Conservation (phyloP, 2,888 invertebrate species). For the Apodemia hepburni region DNA sequence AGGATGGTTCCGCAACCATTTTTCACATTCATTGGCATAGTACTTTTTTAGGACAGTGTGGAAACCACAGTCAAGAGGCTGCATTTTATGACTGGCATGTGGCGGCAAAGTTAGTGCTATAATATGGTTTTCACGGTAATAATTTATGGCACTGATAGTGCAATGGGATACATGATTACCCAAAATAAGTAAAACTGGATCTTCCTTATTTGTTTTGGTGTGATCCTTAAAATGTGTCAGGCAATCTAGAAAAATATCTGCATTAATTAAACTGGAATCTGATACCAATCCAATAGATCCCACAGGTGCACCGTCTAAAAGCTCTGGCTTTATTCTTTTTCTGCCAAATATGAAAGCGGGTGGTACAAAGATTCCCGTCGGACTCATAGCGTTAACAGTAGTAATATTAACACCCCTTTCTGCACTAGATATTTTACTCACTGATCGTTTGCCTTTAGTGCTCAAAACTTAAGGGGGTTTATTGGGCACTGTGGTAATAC, state of each 20-base stretch:
- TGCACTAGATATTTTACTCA: slow-evolving; percentile 13
- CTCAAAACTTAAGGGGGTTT: neutral
- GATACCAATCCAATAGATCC: slow-evolving; percentile 31
- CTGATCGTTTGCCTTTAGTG: neutral
- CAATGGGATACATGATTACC: too few relatives aligned
- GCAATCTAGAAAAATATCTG: slow-evolving; percentile 21
- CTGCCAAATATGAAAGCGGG: slow-evolving; percentile 39
- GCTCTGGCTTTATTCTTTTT: slow-evolving; percentile 34
- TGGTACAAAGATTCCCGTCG: slow-evolving; percentile 37
- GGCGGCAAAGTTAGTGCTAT: slow-evolving; percentile 27
- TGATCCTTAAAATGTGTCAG: slow-evolving; percentile 33
- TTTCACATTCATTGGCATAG: slow-evolving; percentile 33
- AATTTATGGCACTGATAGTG: too few relatives aligned
- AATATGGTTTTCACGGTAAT: too few relatives aligned
- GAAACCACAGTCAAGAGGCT: slow-evolving; percentile 30
- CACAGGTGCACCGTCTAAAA: slow-evolving; percentile 34
- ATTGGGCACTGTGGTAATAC: slow-evolving; percentile 8
- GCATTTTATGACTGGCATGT: slow-evolving; percentile 26
- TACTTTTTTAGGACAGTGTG: slow-evolving; percentile 29
- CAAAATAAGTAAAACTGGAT: slow-evolving; percentile 31
- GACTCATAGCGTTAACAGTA: slow-evolving; percentile 31
- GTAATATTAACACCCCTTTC: slow-evolving; percentile 31
- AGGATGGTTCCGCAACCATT: slow-evolving; percentile 35
- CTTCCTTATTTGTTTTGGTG: slow-evolving; percentile 34
- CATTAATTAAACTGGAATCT: slow-evolving; percentile 33